A percentile compares a stretch with the other conserved stretches of the same genome.
Evolutionary conservation across 2,113 vertebrate genomes (phyloP).

Genomic region (Callopanchax toddi): DNA sequence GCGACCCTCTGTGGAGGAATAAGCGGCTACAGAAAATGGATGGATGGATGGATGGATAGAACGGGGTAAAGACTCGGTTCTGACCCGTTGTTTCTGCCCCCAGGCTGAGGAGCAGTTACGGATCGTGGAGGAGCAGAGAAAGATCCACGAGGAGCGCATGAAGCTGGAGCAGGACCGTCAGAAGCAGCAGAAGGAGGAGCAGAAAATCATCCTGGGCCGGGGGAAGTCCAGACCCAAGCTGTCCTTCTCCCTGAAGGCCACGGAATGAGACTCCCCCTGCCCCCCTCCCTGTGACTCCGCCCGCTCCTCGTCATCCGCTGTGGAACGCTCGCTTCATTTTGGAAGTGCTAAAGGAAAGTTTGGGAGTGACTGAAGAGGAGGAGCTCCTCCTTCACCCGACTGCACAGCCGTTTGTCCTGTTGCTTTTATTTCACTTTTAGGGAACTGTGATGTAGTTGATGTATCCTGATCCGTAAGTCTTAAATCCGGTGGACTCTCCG

Average conservation of each 20-base stretch:
- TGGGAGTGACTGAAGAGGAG: slow-evolving; percentile 48
- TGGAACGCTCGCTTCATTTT: slow-evolving; percentile 94
- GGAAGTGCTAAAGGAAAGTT: slow-evolving; percentile 84
- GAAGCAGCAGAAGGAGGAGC: slow-evolving; percentile 98
- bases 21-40: too few relatives aligned
- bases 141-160: slow-evolving; percentile 99
- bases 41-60: too few relatives aligned
- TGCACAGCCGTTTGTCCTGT: slow-evolving; percentile 48
- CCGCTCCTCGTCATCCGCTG: slow-evolving; percentile 79
- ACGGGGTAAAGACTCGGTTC: too few relatives aligned
- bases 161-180: slow-evolving; percentile 99
- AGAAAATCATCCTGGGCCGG: slow-evolving; percentile 99
- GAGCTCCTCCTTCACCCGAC: slow-evolving; percentile 19
- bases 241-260: slow-evolving; percentile 96
- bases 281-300: slow-evolving; percentile 14
- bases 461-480: slow-evolving; percentile 50
- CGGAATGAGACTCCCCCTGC: slow-evolving; percentile 82
- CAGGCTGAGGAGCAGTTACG: slow-evolving; percentile 99
- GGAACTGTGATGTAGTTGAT: slow-evolving; percentile 69
- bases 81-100: slow-evolving; percentile 10
- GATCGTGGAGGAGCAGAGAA: slow-evolving; percentile 99
- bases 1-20: too few relatives aligned
- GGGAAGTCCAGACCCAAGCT: slow-evolving; percentile 98
- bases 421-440: slow-evolving; percentile 49
- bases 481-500: slow-evolving; percentile 35